Evolutionary conservation across 2,888 invertebrate genomes (phyloP).

Genomic region (Dryobota labecula): DNA sequence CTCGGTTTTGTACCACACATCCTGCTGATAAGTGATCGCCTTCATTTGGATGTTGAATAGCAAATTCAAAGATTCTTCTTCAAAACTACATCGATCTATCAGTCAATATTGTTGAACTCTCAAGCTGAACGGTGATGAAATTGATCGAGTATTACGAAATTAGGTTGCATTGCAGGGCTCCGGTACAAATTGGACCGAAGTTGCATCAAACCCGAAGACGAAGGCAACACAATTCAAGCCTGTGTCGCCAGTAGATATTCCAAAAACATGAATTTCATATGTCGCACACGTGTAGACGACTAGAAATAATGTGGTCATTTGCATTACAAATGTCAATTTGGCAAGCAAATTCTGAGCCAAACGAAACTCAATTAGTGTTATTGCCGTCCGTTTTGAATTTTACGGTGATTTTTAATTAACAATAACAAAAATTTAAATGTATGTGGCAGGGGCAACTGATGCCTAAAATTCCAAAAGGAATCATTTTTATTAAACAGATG

Average conservation of each 20-base stretch:
- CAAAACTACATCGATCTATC: background rate
- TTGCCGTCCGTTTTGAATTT: constrained; percentile 12
- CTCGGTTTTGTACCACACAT: too few species aligned
- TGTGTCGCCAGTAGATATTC: constrained; percentile 14
- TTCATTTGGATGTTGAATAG: too few species aligned
- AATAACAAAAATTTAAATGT: background rate
- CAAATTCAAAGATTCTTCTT: background rate
- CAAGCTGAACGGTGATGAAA: background rate
- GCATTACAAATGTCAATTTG: constrained; percentile 51
- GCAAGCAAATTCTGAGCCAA: constrained; percentile 41
- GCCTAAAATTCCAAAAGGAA: background rate
- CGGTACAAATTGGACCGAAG: constrained; percentile 2
- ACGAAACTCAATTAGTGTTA: constrained; percentile 21
- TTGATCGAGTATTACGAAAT: background rate
- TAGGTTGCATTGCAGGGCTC: background rate
- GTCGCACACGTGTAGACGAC: constrained; percentile 42
- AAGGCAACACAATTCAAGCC: background rate
- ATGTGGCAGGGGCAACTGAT: background rate
- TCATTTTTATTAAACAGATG: background rate
- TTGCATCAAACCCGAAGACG: background rate
- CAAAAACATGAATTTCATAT: constrained; percentile 43
- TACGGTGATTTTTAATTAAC: background rate
- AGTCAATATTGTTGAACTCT: constrained; percentile 1
- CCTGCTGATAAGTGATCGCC: background rate
- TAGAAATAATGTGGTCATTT: constrained; percentile 39